Evolutionary conservation across 2,888 invertebrate species (phyloP).

Genomic region (Herminia tarsipennalis): DNA sequence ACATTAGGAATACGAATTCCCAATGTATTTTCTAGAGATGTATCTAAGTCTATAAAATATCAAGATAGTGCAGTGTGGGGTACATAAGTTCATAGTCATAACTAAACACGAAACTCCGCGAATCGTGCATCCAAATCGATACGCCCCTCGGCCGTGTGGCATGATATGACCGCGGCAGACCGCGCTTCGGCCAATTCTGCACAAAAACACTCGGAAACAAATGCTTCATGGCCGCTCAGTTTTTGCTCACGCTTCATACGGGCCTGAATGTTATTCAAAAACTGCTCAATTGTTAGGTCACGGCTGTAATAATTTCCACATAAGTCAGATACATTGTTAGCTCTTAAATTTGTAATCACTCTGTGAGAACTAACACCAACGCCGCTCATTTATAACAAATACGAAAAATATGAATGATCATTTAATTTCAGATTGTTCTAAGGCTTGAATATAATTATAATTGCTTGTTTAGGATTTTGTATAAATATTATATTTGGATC

Average conservation of each 20-base stretch:
- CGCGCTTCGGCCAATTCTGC: constrained; percentile 20
- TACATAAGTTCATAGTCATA: no score
- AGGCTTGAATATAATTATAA: constrained; percentile 2
- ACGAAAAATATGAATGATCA: constrained; percentile 6
- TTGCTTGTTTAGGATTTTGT: constrained; percentile 11
- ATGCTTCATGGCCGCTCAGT: constrained; percentile 55
- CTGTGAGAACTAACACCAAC: constrained; percentile 34
- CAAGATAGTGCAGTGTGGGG: no score
- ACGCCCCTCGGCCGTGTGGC: constrained; percentile 33
- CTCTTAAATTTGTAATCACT: constrained; percentile 24
- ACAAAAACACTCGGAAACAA: constrained; percentile 60
- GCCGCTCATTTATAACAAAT: constrained; percentile 8
- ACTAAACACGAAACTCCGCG: constrained; percentile 30
- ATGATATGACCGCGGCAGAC: constrained; percentile 21
- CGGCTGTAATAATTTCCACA: constrained; percentile 45
- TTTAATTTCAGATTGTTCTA: constrained; percentile 3
- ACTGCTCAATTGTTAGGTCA: constrained; percentile 48
- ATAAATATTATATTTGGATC: no score
- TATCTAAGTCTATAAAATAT: no score
- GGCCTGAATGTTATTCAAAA: constrained; percentile 38
- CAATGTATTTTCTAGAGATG: no score
- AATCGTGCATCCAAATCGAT: constrained; percentile 53
- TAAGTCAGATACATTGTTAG: constrained; percentile 36
- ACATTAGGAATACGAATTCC: no score
- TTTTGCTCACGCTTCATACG: constrained; percentile 45